These are phyloP conservation scores for Brachionus paranguensis DNA, from an alignment of 1,140 invertebrate species.

Conservation along the genomic window DNA sequence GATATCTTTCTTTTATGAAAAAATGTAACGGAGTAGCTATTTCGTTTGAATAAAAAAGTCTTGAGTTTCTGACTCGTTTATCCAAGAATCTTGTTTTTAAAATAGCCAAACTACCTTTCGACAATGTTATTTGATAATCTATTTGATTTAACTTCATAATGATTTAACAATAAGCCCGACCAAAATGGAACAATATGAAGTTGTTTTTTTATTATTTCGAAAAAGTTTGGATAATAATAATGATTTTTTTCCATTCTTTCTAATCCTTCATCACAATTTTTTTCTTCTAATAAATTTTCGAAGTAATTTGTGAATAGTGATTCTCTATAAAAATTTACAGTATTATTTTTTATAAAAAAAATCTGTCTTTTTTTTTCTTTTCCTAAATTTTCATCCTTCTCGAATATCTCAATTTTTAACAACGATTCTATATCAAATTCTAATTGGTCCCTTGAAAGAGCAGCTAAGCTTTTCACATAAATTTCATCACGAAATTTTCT, in stretches of 20 bases:
- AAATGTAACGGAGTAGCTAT: neutral
- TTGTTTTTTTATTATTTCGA: neutral
- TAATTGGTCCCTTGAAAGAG: neutral
- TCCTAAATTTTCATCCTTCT: too few species aligned
- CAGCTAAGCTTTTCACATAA: neutral
- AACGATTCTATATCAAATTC: neutral
- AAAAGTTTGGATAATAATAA: neutral
- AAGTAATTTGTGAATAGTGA: neutral
- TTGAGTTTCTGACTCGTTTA: neutral
- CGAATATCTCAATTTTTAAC: too few species aligned
- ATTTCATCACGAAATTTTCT: neutral
- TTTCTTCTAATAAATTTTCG: neutral
- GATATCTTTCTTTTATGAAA: neutral
- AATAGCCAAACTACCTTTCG: neutral
- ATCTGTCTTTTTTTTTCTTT: neutral
- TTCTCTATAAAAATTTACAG: neutral
- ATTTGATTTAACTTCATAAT: neutral
- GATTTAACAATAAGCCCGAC: neutral
- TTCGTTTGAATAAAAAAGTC: neutral
- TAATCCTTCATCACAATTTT: too few species aligned
- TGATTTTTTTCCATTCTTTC: neutral
- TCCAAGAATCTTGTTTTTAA: neutral
- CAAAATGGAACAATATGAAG: neutral
- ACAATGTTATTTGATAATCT: neutral
- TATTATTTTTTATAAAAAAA: neutral